Conservation (phyloP, 2,888 invertebrate genomes). For the Sesamia inferens region DNA sequence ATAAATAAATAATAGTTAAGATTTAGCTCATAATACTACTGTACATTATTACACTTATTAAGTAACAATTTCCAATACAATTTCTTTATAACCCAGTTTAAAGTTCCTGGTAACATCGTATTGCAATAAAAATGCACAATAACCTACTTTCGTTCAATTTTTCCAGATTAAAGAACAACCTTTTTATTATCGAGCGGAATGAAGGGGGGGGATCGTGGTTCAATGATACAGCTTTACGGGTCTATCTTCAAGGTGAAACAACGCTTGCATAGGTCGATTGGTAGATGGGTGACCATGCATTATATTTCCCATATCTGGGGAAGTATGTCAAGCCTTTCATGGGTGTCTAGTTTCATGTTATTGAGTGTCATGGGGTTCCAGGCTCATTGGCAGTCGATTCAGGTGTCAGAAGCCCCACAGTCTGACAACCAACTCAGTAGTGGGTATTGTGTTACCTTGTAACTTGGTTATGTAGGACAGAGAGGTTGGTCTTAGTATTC, state of each 20-base stretch:
- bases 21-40: too few species aligned
- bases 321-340: not conserved
- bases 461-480: not conserved
- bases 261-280: not conserved
- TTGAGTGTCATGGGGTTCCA: too few species aligned
- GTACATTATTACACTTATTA: not conserved
- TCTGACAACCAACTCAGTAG: too few species aligned
- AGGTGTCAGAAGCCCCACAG: not conserved
- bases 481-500: not conserved
- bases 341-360: too few species aligned
- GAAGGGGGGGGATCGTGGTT: not conserved
- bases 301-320: not conserved
- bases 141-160: conserved; percentile 39
- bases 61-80: conserved; percentile 23
- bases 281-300: not conserved
- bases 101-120: conserved; percentile 34
- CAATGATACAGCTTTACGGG: not conserved
- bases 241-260: not conserved
- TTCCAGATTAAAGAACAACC: conserved; percentile 10
- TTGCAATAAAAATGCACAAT: conserved; percentile 24
- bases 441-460: not conserved
- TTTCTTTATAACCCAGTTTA: conserved; percentile 18
- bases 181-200: conserved; percentile 9
- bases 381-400: not conserved
- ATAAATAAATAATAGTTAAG: too few species aligned